Conservation (phyloP, 1,140 invertebrate species). For the Phortica variegata region DNA sequence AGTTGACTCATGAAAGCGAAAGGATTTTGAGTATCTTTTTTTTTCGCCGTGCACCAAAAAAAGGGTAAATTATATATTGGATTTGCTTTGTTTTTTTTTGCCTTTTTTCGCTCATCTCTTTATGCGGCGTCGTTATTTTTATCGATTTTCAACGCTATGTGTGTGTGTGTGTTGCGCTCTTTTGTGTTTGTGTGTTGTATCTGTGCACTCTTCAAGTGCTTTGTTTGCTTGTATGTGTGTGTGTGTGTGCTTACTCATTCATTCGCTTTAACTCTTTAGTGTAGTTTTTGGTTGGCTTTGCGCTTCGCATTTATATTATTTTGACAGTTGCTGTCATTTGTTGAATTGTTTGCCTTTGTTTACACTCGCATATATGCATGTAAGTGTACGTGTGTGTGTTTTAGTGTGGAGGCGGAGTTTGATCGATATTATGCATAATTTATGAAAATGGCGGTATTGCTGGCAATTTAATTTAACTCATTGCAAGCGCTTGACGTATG, state of each 20-base stretch:
- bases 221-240: conserved; percentile 3
- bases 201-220: too few relatives aligned
- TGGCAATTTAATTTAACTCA: too few relatives aligned
- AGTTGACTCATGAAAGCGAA: conserved; percentile 34
- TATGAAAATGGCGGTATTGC: conserved; percentile 41
- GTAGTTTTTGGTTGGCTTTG: conserved; percentile 5
- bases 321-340: conserved; percentile 36
- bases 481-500: too few relatives aligned
- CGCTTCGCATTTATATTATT: conserved; percentile 44
- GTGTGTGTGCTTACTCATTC: conserved; percentile 12
- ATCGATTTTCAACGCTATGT: conserved; percentile 34
- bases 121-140: conserved; percentile 21
- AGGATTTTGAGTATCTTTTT: conserved; percentile 28
- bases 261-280: conserved; percentile 44
- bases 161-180: conserved; percentile 4
- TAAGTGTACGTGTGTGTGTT: neutral
- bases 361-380: conserved; percentile 12
- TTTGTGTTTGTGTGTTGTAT: neutral
- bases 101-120: neutral
- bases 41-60: conserved; percentile 14
- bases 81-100: neutral
- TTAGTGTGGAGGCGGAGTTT: conserved; percentile 41
- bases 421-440: conserved; percentile 32
- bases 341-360: conserved; percentile 11
- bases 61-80: conserved; percentile 26